A percentile compares a stretch with the other conserved stretches of the same genome.
These are phyloP conservation scores for Crotalus helleri DNA, from an alignment of 2,113 vertebrate genomes.

Conservation along the genomic window DNA sequence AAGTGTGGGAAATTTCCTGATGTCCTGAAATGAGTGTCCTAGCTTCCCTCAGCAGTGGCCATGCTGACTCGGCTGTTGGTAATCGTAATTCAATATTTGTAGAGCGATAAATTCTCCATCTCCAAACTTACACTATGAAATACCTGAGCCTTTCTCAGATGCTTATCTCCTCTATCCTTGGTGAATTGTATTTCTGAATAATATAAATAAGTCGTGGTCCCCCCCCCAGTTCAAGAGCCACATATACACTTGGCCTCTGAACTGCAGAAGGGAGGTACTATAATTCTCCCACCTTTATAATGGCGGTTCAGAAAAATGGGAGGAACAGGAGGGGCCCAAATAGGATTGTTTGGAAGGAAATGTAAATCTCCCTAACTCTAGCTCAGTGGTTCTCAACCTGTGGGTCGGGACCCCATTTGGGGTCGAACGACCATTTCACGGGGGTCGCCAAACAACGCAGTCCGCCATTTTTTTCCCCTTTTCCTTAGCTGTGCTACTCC, in stretches of 20 bases:
- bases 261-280: neutral
- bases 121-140: neutral
- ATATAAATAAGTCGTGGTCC: neutral
- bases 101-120: neutral
- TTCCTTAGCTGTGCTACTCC: too few relatives aligned
- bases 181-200: neutral
- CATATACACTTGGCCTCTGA: neutral
- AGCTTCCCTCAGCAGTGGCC: neutral
- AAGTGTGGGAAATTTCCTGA: neutral
- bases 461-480: too few relatives aligned
- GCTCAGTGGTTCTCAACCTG: neutral
- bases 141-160: neutral
- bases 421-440: too few relatives aligned
- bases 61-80: neutral
- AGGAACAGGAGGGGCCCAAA: neutral
- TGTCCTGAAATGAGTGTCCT: neutral
- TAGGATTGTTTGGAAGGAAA: neutral
- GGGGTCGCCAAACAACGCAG: too few relatives aligned
- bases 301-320: neutral
- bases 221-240: neutral
- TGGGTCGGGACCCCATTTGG: too few relatives aligned
- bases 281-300: neutral
- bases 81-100: neutral
- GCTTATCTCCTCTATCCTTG: neutral
- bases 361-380: neutral